Conservation (phyloP, 2,113 vertebrate genomes). For the rat (Rattus norvegicus) region DNA sequence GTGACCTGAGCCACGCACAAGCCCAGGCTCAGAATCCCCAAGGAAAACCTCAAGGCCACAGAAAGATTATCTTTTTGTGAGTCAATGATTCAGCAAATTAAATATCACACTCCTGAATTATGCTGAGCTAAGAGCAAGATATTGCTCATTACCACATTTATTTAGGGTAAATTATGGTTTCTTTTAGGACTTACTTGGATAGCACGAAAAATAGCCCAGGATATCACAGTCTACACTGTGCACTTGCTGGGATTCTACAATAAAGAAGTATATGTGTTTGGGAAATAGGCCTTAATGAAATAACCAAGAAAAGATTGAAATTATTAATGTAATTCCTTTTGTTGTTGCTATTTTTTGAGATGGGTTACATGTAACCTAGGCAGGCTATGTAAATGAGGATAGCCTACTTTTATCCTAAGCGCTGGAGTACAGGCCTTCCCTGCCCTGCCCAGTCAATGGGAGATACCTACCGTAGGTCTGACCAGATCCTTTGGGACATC, state of each 20-base stretch:
- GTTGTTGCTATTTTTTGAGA: background rate
- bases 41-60: background rate
- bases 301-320: background rate
- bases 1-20: background rate
- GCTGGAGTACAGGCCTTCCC: too few relatives aligned
- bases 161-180: background rate
- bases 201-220: background rate
- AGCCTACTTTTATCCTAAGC: background rate
- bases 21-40: background rate
- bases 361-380: background rate
- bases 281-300: conserved; percentile 22
- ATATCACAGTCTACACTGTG: background rate
- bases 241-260: background rate
- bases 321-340: background rate
- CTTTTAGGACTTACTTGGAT: background rate
- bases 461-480: conserved; percentile 83
- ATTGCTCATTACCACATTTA: background rate
- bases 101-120: conserved; percentile 3
- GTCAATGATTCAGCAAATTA: background rate
- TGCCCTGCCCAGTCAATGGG: background rate
- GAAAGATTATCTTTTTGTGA: background rate
- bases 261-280: background rate
- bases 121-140: conserved; percentile 9
- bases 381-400: background rate
- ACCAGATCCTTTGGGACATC: conserved; percentile 71